These are phyloP conservation scores for Campylomormyrus tamandua DNA, from an alignment of 2,113 vertebrate genomes.

Conservation along the genomic window DNA sequence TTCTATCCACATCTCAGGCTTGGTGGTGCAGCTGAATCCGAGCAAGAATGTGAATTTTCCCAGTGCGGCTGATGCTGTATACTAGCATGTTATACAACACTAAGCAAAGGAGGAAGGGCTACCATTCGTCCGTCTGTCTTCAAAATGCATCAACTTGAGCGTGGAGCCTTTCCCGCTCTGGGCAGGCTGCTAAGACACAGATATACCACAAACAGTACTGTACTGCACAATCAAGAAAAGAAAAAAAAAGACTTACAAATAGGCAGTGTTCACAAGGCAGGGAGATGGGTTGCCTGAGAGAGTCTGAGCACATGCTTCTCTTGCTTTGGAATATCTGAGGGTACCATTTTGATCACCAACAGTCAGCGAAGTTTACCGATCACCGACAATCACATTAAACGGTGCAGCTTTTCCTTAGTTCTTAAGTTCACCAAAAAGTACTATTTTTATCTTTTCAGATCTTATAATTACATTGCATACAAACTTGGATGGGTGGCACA, in stretches of 20 bases:
- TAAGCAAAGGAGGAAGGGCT: background rate
- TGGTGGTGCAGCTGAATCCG: background rate
- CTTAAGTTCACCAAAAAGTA: background rate
- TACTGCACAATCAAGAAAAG: background rate
- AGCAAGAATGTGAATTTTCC: background rate
- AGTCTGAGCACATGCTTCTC: background rate
- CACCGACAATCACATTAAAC: background rate
- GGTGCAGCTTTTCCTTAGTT: background rate
- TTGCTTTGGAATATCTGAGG: background rate
- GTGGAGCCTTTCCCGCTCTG: background rate
- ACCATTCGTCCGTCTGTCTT: background rate
- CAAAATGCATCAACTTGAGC: background rate
- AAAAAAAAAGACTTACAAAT: too few species aligned
- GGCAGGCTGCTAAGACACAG: background rate
- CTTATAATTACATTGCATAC: background rate
- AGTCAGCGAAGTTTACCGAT: background rate
- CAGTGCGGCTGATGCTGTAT: background rate
- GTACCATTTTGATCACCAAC: background rate
- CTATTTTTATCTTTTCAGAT: background rate
- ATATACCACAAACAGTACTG: background rate
- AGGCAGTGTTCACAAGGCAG: too few species aligned
- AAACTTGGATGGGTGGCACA: background rate
- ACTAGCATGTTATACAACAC: background rate
- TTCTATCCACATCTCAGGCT: background rate
- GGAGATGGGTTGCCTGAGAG: background rate